Base-by-base conservation (phyloP, 2,888 invertebrate species). In the Xanthorhoe designata region DNA sequence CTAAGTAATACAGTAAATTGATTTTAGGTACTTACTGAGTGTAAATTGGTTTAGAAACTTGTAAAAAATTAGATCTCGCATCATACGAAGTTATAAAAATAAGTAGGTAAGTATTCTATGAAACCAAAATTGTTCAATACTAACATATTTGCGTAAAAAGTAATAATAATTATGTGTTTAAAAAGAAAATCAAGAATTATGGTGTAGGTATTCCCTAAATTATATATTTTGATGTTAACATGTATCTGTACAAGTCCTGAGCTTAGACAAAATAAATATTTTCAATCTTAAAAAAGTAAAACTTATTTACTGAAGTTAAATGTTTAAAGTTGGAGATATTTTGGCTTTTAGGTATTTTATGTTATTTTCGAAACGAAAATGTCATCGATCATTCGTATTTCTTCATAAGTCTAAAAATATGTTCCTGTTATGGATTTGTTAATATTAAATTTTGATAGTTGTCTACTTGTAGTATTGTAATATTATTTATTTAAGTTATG, bases 361-460 rank as follows among this genome's bases (percentile, higher is more conserved):
- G 10, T 35, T 17, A 35, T 58, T 53, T 59, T 42, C 9, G 24
- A 19, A 50, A 55, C 50, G 50, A 55, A 54, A 38, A 19, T 35
- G n/a, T 61, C 45, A 59, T 52, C 59, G 51, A 52, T 61, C 17
- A 18, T 50, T 55, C 8, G 24, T 10, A 9, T 49, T 35, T 38
- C n/a, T 19, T 54, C 59, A 35, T 70, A 53, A 9, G 3, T 38
- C 24, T 17, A 64, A 57, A 76, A 76, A 78, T 79, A 84, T 82
- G 90, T 91, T 90, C 90, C 89, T 91, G 85, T 79, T 83, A 83
- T 70, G 90, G 90, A 91, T 90, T 91, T 90, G 88, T 89, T 82
- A 79, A 79, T 81, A 72, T 75, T 81, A 63, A 72, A 79, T 79
- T 79, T 80, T 69, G 77, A 77, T 64, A 79, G 2, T 60, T 77